Conservation (phyloP, 2,797 vertebrate genomes). For the Pogonophryne albipinna region DNA sequence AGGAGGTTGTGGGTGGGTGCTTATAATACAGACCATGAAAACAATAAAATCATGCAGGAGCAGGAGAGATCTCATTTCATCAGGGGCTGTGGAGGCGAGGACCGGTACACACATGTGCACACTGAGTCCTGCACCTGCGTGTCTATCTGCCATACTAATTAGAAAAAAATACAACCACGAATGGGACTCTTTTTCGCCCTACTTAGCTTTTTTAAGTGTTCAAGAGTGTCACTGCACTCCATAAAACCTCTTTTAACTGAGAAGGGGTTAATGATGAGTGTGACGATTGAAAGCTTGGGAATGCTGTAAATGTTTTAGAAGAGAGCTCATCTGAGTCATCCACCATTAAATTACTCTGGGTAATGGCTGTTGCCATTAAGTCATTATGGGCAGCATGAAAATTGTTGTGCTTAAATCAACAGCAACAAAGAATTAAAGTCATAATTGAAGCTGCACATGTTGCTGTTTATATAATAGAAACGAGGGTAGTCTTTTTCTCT, state of each 20-base stretch:
- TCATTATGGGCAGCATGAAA: constrained; percentile 80
- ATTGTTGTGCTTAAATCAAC: constrained; percentile 76
- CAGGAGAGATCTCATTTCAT: constrained; percentile 63
- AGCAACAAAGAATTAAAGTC: constrained; percentile 76
- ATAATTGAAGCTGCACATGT: constrained; percentile 64
- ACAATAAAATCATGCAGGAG: constrained; percentile 71
- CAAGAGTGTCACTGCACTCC: constrained; percentile 47
- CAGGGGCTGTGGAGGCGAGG: constrained; percentile 28
- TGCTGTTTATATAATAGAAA: constrained; percentile 72
- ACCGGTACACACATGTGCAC: constrained; percentile 28
- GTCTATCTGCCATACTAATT: constrained; percentile 17
- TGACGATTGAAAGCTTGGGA: constrained; percentile 64
- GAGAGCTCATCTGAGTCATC: constrained; percentile 77
- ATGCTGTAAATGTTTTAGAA: constrained; percentile 76
- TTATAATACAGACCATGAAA: constrained; percentile 64
- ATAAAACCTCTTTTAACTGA: constrained; percentile 52
- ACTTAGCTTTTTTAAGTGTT: constrained; percentile 41
- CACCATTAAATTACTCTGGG: constrained; percentile 75
- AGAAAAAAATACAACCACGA: constrained; percentile 18
- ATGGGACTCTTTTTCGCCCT: constrained; percentile 21
- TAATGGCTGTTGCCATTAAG: constrained; percentile 78
- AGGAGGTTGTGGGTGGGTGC: constrained; percentile 63
- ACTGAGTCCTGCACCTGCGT: constrained; percentile 53
- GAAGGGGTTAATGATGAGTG: constrained; percentile 49
- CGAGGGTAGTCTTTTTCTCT: constrained; percentile 41